These are phyloP conservation scores for Osmerus mordax DNA, from an alignment of 2,113 vertebrate species.

Conservation along the genomic window DNA sequence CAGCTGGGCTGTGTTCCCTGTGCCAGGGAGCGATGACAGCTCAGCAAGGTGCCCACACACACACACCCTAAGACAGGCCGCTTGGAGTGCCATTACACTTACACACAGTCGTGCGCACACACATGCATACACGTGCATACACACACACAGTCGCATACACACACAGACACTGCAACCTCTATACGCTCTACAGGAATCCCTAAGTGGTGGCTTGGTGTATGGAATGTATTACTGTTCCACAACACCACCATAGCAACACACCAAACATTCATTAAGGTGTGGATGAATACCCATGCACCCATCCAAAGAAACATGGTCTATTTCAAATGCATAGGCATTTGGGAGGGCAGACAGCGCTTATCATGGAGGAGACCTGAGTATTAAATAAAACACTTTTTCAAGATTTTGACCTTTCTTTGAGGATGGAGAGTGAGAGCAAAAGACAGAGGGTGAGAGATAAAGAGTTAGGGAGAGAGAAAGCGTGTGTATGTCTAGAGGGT, in stretches of 20 bases:
- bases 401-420: background rate
- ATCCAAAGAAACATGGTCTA: constrained; percentile 20
- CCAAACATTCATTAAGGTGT: constrained; percentile 37
- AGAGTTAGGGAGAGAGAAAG: background rate
- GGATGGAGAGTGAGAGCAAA: background rate
- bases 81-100: constrained; percentile 27
- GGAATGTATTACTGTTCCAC: constrained; percentile 50
- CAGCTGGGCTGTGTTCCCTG: constrained; percentile 69
- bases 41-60: constrained; percentile 62
- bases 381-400: constrained; percentile 21
- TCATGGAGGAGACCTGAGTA: too few species aligned
- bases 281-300: constrained; percentile 1
- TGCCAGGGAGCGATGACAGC: constrained; percentile 72
- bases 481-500: constrained; percentile 11
- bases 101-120: background rate
- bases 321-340: too few species aligned
- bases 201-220: constrained; percentile 57
- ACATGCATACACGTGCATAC: background rate
- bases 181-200: constrained; percentile 56
- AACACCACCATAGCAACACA: constrained; percentile 51
- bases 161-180: constrained; percentile 2
- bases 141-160: constrained; percentile 5
- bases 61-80: constrained; percentile 49
- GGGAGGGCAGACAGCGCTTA: too few species aligned
- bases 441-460: too few species aligned